Base-by-base conservation (phyloP, 1,140 invertebrate genomes). In the Drosophila dunni region DNA sequence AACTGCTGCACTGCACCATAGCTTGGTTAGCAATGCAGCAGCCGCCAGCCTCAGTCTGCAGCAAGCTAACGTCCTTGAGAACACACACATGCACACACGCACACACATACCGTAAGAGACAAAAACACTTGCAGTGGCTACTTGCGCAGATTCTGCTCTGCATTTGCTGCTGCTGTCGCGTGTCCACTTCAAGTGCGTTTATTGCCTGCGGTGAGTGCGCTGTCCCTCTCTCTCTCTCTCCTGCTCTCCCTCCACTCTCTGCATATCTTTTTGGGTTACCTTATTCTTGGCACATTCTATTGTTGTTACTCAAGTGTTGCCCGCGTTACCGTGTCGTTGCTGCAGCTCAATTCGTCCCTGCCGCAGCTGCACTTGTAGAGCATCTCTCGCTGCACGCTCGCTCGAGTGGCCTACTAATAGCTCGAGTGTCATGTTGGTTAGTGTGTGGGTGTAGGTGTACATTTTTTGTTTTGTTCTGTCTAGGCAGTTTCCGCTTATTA, bases 41-140 rank as follows among this genome's bases (percentile, higher is more conserved):
- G 61, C 36, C 10, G 40, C 64, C 65, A 66, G 61, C 24, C 7
- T 40, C 65, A 68, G 66, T 36, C 53, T 20, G 24, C 53, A 33
- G 24, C 53, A 40, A 46, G 57, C 38, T 56, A 88, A 89, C 84
- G 84, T 88, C 84, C 84, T 88, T 88, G 84, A 81, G 83, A 64
- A 61, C 13, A 78, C 58, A 58, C 45, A 60, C 58, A 46, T n/a
- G n/a, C 38, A 68, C 53, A 71, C 51, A 64, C 36, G 50, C 9
- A 38, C 13, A 44, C 20, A 8, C 10, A 9, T 3, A 17, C 45
- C 29, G 10, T 17, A 44, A 48, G 8, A 20, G 7, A 53, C 8
- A 57, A 34, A 60, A 64, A 57, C 56, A 75, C 56, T 68, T 73
- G 64, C 64, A 67, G 42, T 66, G 50, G 45, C 88, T 58, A 61